Conservation (phyloP, 2,888 invertebrate genomes). For the Lomographa bimaculata region DNA sequence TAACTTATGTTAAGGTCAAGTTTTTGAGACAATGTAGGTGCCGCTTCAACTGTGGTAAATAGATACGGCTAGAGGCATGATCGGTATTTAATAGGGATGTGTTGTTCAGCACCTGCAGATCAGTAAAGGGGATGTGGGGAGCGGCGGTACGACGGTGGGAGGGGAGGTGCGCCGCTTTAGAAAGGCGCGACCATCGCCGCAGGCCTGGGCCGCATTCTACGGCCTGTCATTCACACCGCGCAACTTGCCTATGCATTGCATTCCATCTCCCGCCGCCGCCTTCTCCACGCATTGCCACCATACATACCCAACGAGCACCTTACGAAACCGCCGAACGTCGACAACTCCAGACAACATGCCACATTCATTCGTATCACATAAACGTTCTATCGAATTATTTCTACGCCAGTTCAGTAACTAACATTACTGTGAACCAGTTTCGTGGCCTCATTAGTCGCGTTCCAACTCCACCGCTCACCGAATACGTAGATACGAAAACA, state of each 20-base stretch:
- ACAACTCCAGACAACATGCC: constrained; percentile 56
- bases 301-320: constrained; percentile 57
- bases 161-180: constrained; percentile 79
- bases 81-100: constrained; percentile 82
- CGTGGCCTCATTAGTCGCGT: constrained; percentile 68
- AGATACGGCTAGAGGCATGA: constrained; percentile 78
- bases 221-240: constrained; percentile 83
- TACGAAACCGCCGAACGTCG: constrained; percentile 65
- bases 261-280: constrained; percentile 77
- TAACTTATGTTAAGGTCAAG: constrained; percentile 61
- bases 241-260: constrained; percentile 83
- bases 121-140: constrained; percentile 60
- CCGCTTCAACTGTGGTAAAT: constrained; percentile 73
- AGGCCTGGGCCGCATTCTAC: constrained; percentile 83
- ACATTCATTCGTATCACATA: constrained; percentile 61
- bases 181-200: constrained; percentile 83
- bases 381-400: constrained; percentile 73
- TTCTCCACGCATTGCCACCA: constrained; percentile 62
- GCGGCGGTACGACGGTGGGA: constrained; percentile 50
- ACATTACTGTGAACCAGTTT: constrained; percentile 74
- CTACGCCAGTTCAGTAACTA: constrained; percentile 67
- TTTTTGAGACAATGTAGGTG: constrained; percentile 79
- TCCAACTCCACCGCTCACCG: constrained; percentile 55
- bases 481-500: constrained; percentile 58
- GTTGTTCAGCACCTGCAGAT: constrained; percentile 79